Evolutionary conservation across 2,113 vertebrate species (phyloP).

Genomic region (Spheniscus mendiculus): DNA sequence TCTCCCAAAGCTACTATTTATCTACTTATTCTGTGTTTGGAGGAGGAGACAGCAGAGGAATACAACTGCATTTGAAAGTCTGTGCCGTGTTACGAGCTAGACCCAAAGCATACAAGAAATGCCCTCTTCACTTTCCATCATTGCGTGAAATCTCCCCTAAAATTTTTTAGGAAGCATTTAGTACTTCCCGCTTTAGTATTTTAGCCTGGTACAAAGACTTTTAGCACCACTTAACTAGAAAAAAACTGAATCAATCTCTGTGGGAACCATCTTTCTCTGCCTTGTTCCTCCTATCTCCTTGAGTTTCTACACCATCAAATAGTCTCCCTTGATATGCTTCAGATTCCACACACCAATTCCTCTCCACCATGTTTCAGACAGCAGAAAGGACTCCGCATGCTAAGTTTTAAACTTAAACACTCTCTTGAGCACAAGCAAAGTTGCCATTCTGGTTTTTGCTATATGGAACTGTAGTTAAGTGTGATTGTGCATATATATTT

Average conservation of each 20-base stretch:
- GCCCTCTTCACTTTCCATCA: not conserved
- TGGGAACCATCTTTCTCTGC: not conserved
- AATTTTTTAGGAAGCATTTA: not conserved
- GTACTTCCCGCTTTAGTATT: not conserved
- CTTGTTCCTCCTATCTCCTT: not conserved
- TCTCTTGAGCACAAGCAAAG: not conserved
- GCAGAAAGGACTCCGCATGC: not conserved
- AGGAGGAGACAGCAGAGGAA: not conserved
- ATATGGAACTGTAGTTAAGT: not conserved
- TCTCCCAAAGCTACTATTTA: not conserved
- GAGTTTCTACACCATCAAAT: not conserved
- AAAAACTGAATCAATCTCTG: not conserved
- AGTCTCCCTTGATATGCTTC: not conserved
- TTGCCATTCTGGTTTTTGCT: not conserved
- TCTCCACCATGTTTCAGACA: not conserved
- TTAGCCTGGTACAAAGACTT: not conserved
- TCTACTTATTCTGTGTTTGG: not conserved
- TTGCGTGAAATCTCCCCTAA: not conserved
- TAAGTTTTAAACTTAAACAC: not conserved
- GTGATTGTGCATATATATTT: not conserved
- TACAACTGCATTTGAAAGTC: not conserved
- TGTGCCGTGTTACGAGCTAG: not conserved
- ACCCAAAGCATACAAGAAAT: not conserved
- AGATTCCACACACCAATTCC: not conserved
- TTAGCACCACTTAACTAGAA: not conserved